Conservation (phyloP, 2,113 vertebrate species). For the Hippopotamus amphibius region DNA sequence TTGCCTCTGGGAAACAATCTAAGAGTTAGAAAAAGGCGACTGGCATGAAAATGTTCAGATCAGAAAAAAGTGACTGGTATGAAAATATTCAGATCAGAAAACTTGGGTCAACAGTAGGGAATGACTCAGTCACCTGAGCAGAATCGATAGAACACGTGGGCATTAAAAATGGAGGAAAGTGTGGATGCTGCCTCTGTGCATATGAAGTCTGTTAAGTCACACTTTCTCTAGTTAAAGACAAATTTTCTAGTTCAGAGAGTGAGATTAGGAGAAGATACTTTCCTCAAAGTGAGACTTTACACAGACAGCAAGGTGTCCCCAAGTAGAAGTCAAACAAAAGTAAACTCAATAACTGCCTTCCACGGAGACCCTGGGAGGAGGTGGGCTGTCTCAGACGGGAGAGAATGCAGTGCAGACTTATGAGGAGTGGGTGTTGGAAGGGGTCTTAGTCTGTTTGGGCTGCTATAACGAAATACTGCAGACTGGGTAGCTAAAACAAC, state of each 20-base stretch:
- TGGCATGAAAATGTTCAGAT: background rate
- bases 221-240: background rate
- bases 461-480: background rate
- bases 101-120: background rate
- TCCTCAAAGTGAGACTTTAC: background rate
- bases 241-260: background rate
- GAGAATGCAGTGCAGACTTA: background rate
- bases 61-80: background rate
- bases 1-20: background rate
- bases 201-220: background rate
- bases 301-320: background rate
- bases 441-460: background rate
- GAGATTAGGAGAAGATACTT: background rate
- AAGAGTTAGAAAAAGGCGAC: background rate
- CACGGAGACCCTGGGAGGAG: background rate
- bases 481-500: too few relatives aligned
- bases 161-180: background rate
- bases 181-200: background rate
- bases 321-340: background rate
- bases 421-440: rapidly evolving
- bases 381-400: background rate
- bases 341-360: background rate
- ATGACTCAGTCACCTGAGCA: background rate
- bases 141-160: rapidly evolving
- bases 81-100: background rate